Conservation (phyloP, 30 jellyfish, hydroid and myxozoan species). For the Nemopilema nomurai region DNA sequence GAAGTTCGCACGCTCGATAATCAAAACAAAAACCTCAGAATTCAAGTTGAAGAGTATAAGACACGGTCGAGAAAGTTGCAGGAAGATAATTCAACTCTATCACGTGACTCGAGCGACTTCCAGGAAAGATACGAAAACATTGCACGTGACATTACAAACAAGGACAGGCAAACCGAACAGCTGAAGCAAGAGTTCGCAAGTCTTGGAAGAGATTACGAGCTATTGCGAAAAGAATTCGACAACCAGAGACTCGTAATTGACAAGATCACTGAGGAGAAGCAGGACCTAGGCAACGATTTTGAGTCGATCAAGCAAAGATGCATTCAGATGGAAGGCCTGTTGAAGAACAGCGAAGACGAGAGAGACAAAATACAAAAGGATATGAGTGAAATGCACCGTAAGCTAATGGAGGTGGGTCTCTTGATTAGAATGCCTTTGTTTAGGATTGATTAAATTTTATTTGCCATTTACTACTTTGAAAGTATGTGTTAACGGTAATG, state of each 20-base stretch:
- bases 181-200: conserved; percentile 77
- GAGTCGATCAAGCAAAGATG: conserved; percentile 77
- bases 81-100: conserved; percentile 55
- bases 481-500: no score
- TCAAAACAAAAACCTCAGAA: conserved; percentile 63
- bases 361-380: conserved; percentile 75
- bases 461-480: no score
- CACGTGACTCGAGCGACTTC: conserved; percentile 80
- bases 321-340: conserved; percentile 81
- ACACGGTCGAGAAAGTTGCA: conserved; percentile 69
- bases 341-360: conserved; percentile 88
- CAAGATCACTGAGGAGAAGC: conserved; percentile 86
- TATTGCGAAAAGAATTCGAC: conserved; percentile 75
- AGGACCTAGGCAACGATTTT: conserved; percentile 78
- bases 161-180: conserved; percentile 87
- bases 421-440: no score
- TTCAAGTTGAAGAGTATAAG: conserved; percentile 82
- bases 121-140: conserved; percentile 76
- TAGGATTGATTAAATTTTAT: no score
- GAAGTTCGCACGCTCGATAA: conserved; percentile 67
- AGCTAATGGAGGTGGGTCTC: conserved; percentile 82
- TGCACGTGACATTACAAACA: conserved; percentile 73
- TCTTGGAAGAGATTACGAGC: conserved; percentile 68
- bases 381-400: conserved; percentile 66
- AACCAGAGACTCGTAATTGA: conserved; percentile 71